These are phyloP conservation scores for Mya arenaria DNA, from an alignment of 1,140 invertebrate species.

Conservation along the genomic window DNA sequence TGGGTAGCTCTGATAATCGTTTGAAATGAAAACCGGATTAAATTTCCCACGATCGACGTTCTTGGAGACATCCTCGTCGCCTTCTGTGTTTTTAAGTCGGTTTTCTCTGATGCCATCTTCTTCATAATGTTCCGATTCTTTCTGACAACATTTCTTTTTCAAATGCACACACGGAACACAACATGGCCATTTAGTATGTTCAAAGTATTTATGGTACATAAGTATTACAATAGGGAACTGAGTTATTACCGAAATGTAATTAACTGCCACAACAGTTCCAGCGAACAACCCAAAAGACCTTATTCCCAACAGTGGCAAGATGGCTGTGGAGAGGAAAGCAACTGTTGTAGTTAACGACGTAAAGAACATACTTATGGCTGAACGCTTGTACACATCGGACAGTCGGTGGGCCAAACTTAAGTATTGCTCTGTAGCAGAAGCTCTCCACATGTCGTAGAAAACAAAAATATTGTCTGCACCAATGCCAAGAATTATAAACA, in stretches of 20 bases:
- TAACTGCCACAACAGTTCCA: conserved; percentile 67
- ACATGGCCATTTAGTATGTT: conserved; percentile 49
- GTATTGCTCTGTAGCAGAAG: conserved; percentile 48
- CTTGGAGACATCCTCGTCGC: background rate
- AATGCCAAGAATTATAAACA: conserved; percentile 71
- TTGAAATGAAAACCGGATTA: no score
- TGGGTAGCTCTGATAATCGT: no score
- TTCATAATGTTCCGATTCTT: no score
- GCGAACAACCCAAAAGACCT: conserved; percentile 71
- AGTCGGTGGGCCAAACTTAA: conserved; percentile 61
- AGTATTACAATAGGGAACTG: conserved; percentile 72
- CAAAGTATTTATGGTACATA: conserved; percentile 63
- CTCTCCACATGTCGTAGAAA: conserved; percentile 67
- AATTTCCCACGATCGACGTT: no score
- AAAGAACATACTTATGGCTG: conserved; percentile 63
- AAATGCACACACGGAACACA: background rate
- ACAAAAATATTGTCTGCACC: conserved; percentile 70
- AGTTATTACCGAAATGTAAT: conserved; percentile 71
- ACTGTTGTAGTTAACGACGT: conserved; percentile 70
- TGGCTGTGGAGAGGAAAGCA: conserved; percentile 67
- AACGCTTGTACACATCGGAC: conserved; percentile 56
- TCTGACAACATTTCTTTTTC: background rate
- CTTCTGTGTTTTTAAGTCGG: no score
- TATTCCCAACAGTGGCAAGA: conserved; percentile 65
- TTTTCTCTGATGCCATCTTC: no score